These are phyloP conservation scores for Aplidium turbinatum DNA, from an alignment of 23 tunicate genomes.

Conservation along the genomic window DNA sequence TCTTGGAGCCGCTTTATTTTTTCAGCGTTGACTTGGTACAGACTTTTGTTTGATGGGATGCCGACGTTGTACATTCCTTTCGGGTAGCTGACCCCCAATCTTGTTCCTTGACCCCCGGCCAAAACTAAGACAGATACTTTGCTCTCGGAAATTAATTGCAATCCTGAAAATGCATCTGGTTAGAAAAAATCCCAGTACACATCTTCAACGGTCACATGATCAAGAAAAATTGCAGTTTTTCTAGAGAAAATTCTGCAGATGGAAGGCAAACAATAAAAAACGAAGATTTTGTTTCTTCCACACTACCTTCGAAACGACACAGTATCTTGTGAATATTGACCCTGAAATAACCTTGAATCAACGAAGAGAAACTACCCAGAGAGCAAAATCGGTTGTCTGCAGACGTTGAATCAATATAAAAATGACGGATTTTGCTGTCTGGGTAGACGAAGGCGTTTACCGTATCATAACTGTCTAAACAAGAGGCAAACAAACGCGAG, in stretches of 20 bases:
- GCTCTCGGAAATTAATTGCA: slow-evolving; percentile 66
- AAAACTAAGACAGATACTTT: slow-evolving; percentile 88
- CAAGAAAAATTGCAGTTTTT: neutral
- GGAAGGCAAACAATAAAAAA: too few relatives aligned
- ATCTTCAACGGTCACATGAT: neutral
- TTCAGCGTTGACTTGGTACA: slow-evolving; percentile 89
- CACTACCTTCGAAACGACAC: too few relatives aligned
- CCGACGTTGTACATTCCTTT: slow-evolving; percentile 98
- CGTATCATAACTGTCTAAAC: too few relatives aligned
- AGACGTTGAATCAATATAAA: too few relatives aligned
- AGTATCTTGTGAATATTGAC: too few relatives aligned
- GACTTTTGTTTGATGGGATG: slow-evolving; percentile 64
- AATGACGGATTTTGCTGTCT: too few relatives aligned
- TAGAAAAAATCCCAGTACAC: neutral
- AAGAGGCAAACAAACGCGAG: too few relatives aligned
- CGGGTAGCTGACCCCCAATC: slow-evolving; percentile 92
- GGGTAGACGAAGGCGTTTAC: too few relatives aligned
- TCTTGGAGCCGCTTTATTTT: slow-evolving; percentile 60
- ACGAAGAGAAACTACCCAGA: too few relatives aligned
- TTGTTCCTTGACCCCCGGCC: slow-evolving; percentile 99
- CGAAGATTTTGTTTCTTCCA: too few relatives aligned
- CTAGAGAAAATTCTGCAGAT: neutral
- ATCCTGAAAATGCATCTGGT: slow-evolving; percentile 53
- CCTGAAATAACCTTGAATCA: too few relatives aligned
- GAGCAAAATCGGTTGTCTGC: too few relatives aligned